Conservation (phyloP, 1,140 invertebrate genomes). For the Drosophila chauvacae region DNA sequence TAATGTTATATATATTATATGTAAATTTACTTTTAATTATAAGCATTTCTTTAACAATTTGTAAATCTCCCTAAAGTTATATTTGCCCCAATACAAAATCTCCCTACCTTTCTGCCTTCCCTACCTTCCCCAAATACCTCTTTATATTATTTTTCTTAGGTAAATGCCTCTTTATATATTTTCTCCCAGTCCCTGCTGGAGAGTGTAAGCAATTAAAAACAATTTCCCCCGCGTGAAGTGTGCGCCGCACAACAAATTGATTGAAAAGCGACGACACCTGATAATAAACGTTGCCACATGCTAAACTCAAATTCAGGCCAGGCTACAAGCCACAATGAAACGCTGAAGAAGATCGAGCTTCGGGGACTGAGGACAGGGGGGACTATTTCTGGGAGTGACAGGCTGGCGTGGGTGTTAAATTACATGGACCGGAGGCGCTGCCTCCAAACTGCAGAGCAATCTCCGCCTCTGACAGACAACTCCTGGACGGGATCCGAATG, state of each 20-base stretch:
- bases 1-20: too few relatives aligned
- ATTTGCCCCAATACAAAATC: not conserved
- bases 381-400: constrained; percentile 25
- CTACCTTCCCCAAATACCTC: not conserved
- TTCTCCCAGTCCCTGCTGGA: not conserved
- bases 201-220: constrained; percentile 53
- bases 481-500: constrained; percentile 35
- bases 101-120: too few relatives aligned
- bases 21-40: too few relatives aligned
- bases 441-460: constrained; percentile 20
- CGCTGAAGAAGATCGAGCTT: constrained; percentile 3
- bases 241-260: constrained; percentile 37
- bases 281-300: constrained; percentile 58
- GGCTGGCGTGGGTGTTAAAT: constrained; percentile 75
- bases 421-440: constrained; percentile 60
- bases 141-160: not conserved
- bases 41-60: too few relatives aligned
- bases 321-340: not conserved
- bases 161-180: not conserved
- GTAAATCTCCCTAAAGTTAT: too few relatives aligned
- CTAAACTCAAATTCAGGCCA: constrained; percentile 53
- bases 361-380: not conserved
- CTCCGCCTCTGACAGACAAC: constrained; percentile 43
- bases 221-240: constrained; percentile 46
- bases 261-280: constrained; percentile 66